Evolutionary conservation across 2,888 invertebrate genomes (phyloP).

Genomic region (Pollenia labialis): DNA sequence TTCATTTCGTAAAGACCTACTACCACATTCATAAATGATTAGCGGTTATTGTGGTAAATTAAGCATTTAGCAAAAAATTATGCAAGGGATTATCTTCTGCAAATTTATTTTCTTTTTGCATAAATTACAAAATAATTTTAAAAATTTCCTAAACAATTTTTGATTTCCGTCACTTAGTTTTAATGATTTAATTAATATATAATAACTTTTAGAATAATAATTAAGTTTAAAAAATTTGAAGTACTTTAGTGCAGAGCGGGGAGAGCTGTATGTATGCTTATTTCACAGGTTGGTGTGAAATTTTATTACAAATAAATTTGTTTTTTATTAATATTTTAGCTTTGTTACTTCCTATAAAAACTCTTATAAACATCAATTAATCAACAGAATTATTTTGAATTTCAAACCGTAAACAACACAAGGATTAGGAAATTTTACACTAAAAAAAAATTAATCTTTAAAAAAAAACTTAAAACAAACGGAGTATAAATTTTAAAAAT

Average conservation of each 20-base stretch:
- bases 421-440: constrained; percentile 24
- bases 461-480: not conserved
- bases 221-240: not conserved
- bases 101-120: too few species aligned
- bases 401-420: constrained; percentile 32
- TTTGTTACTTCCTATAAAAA: constrained; percentile 55
- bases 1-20: too few species aligned
- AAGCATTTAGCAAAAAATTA: too few species aligned
- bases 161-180: too few species aligned
- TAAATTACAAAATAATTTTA: too few species aligned
- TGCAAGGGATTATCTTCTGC: too few species aligned
- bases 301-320: constrained; percentile 17
- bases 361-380: constrained; percentile 28
- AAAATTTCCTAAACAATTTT: too few species aligned
- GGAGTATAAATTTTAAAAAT: not conserved
- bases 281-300: constrained; percentile 67
- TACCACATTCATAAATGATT: too few species aligned
- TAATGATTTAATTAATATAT: too few species aligned
- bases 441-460: not conserved
- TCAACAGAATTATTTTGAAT: constrained; percentile 48
- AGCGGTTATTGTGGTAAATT: too few species aligned
- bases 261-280: not conserved
- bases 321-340: constrained; percentile 10
- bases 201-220: too few species aligned
- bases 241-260: not conserved